Evolutionary conservation across 2,797 vertebrate genomes (phyloP), one percentile per base, ranked within the genome.

Genomic region (Lutjanus argentimaculatus): DNA sequence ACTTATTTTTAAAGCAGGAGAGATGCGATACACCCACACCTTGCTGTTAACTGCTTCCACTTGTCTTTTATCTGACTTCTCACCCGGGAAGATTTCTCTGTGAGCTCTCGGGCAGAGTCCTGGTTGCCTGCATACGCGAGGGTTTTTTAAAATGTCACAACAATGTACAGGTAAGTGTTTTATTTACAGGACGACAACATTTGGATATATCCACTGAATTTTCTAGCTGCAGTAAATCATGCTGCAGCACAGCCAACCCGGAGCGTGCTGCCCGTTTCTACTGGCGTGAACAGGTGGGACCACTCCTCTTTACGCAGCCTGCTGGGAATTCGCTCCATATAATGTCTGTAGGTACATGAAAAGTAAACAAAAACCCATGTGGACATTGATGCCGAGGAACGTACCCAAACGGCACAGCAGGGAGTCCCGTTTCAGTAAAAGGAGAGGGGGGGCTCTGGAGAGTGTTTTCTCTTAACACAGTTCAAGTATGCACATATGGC

Each of bases 221-320:
- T 95, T 96, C 93, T 93, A 95, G 95, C 95, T 96, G 96, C 95
- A 97, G 96, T 95, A 95, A 96, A 95, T 96, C 95, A 93, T 93
- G 77, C 81, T 74, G 95, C 94, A 77, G 64, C 83, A 42, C 72
- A 56, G 67, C 76, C 79, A 65, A 81, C 68, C 75, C 57, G 85
- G 83, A 82, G 76, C 21, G 4, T 1, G 53, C 76, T 1, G 53
- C 74, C 82, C 77, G 25, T 58, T 15, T 75, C 46, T 70, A 45
- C 79, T 45, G 71, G 59, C 73, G 70, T 17, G 25, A 70, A 73
- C 75, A 80, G 77, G 67, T 57, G 63, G 22, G 68, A 72, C 59
- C 57, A 7, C 8, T 55, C 61, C 79, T 79, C 81, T 57, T 71
- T 16, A 53, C 77, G 69, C 72, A 84, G 88, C 73, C 67, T 57